Conservation (phyloP, 2,797 vertebrate genomes). For the Jordanella pulchra region DNA sequence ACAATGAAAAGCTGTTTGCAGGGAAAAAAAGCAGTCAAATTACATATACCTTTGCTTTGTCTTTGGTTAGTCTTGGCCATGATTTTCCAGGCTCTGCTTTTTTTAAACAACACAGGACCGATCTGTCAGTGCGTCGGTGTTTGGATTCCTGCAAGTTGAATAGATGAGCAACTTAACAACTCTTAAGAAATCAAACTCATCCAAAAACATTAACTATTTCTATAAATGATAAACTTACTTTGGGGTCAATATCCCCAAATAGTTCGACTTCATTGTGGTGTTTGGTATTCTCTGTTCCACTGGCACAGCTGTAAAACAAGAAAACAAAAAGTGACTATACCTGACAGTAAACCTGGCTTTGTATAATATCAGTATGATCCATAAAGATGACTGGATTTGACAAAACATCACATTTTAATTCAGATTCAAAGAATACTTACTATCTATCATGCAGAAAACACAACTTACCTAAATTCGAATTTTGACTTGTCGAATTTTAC, state of each 20-base stretch:
- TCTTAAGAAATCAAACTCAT: conserved; percentile 1
- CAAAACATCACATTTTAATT: not conserved
- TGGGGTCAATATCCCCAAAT: conserved; percentile 77
- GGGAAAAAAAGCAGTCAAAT: not conserved
- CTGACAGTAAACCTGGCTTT: not conserved
- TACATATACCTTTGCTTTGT: conserved; percentile 88
- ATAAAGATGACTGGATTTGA: not conserved
- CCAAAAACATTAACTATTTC: not conserved
- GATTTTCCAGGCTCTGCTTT: conserved; percentile 92
- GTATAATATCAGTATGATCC: not conserved
- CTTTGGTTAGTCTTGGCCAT: conserved; percentile 96
- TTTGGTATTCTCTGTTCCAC: conserved; percentile 75
- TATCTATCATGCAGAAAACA: not conserved
- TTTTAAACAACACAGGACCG: conserved; percentile 94
- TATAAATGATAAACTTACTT: conserved; percentile 67
- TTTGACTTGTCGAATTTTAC: conserved; percentile 91
- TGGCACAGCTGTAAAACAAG: conserved; percentile 72
- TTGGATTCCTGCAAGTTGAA: conserved; percentile 86
- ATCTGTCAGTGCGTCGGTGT: conserved; percentile 96
- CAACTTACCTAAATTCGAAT: conserved; percentile 88
- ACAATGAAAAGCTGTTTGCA: not conserved
- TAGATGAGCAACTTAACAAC: conserved; percentile 1
- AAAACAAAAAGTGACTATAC: not conserved
- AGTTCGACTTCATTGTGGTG: conserved; percentile 79
- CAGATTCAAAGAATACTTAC: not conserved